Evolutionary conservation across 2,888 invertebrate genomes (phyloP).

Genomic region (Lamellibrachia satsuma): DNA sequence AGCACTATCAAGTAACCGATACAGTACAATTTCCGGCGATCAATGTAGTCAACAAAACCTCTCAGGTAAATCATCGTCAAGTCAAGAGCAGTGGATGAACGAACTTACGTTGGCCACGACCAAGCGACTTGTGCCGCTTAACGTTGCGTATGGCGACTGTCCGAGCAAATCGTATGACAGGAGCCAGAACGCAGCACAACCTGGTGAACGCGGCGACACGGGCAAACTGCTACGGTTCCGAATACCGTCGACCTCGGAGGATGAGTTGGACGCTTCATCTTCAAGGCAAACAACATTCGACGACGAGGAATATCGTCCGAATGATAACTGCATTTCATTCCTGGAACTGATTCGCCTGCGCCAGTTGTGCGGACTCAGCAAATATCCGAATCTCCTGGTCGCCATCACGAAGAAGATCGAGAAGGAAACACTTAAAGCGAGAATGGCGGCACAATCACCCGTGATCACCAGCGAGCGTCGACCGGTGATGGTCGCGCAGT

Average conservation of each 20-base stretch:
- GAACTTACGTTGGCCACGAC: background rate
- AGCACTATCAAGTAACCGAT: background rate
- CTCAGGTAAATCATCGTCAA: background rate
- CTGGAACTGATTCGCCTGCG: background rate
- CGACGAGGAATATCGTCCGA: background rate
- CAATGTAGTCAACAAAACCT: background rate
- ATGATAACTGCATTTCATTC: background rate
- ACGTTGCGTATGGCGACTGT: background rate
- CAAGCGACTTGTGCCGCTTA: background rate
- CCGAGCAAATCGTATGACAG: background rate
- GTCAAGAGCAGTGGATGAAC: background rate
- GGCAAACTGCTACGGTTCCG: background rate
- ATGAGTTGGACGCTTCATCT: background rate
- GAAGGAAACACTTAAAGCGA: background rate
- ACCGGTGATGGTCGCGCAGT: background rate
- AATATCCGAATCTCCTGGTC: background rate
- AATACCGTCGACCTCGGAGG: background rate
- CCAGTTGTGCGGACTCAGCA: background rate
- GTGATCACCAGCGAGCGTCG: background rate
- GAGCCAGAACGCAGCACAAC: background rate
- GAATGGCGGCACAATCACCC: background rate
- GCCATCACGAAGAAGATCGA: constrained; percentile 12
- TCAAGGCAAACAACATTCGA: background rate
- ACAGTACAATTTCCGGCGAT: background rate
- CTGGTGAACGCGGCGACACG: background rate